A percentile compares a stretch with the other conserved stretches of the same genome.
Conservation (phyloP, 2,888 invertebrate species). For the Lepidochitona cinerea region DNA sequence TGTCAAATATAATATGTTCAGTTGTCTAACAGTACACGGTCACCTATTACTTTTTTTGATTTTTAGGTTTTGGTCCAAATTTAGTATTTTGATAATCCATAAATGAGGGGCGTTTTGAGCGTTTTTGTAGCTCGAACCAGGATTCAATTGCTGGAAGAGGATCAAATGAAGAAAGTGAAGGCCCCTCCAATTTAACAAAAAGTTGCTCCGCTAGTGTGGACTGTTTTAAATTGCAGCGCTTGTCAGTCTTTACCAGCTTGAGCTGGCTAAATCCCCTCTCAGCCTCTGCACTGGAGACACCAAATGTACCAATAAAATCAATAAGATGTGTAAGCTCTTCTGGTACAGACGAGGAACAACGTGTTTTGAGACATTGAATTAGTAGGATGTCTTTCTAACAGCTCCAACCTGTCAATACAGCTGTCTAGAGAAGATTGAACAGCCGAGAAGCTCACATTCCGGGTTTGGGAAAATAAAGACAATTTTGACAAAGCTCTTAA, state of each 20-base stretch:
- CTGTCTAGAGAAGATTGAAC: not conserved
- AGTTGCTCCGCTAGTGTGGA: not conserved
- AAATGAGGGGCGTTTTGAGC: not conserved
- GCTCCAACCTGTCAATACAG: not conserved
- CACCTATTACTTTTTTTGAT: too few relatives aligned
- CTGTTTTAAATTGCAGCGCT: not conserved
- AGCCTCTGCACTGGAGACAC: not conserved
- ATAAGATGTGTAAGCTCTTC: not conserved
- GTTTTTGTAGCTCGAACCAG: not conserved
- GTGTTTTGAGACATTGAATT: not conserved
- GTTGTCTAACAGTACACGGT: too few relatives aligned
- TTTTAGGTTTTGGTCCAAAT: not conserved
- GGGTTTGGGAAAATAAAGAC: not conserved
- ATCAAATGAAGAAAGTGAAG: not conserved
- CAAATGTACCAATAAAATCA: not conserved
- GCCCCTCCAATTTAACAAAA: not conserved
- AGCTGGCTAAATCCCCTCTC: not conserved
- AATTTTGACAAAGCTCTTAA: not conserved
- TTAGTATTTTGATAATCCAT: not conserved
- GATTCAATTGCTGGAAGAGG: not conserved
- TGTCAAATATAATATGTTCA: too few relatives aligned
- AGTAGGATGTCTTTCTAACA: not conserved
- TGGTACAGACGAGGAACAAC: not conserved
- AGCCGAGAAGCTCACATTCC: not conserved
- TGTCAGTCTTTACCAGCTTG: not conserved